A percentile compares a stretch with the other conserved stretches of the same genome.
phyloP scores from a whole-genome alignment of 2,113 vertebrate genomes.

The Strigops habroptila region DNA sequence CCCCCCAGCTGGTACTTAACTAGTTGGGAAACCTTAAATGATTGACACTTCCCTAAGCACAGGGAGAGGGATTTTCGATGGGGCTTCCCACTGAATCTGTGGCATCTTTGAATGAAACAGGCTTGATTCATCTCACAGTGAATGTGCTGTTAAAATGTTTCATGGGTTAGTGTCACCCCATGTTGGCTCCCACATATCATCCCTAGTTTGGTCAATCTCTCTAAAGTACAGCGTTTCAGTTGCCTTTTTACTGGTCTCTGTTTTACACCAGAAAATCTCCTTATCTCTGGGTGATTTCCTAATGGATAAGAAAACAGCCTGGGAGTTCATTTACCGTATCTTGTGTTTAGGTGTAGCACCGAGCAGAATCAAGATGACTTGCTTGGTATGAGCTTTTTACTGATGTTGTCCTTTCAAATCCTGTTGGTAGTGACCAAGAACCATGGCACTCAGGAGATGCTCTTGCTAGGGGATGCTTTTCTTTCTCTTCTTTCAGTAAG shows the following conservation, averaged over 20 bases:
- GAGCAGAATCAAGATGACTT: background rate
- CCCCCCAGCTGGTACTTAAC: background rate
- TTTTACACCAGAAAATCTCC: background rate
- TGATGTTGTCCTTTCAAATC: background rate
- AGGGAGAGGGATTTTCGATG: background rate
- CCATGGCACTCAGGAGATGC: background rate
- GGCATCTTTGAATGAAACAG: background rate
- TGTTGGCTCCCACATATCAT: background rate
- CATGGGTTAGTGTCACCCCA: background rate
- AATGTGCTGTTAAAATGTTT: background rate
- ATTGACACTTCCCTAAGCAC: background rate
- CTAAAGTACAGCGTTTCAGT: background rate
- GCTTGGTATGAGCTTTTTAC: background rate
- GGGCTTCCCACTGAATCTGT: background rate
- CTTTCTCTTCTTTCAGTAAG: background rate
- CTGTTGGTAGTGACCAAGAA: background rate
- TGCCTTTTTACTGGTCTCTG: constrained; percentile 6
- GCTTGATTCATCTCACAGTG: background rate
- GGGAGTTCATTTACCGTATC: background rate
- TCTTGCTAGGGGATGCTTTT: background rate
- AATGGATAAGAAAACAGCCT: constrained; percentile 7
- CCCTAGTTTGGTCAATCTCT: background rate
- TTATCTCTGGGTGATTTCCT: constrained; percentile 21
- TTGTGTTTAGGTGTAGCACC: background rate
- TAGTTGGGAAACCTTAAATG: background rate